phyloP scores from a whole-genome alignment of 2,797 vertebrate species.

The Capromys pilorides region DNA sequence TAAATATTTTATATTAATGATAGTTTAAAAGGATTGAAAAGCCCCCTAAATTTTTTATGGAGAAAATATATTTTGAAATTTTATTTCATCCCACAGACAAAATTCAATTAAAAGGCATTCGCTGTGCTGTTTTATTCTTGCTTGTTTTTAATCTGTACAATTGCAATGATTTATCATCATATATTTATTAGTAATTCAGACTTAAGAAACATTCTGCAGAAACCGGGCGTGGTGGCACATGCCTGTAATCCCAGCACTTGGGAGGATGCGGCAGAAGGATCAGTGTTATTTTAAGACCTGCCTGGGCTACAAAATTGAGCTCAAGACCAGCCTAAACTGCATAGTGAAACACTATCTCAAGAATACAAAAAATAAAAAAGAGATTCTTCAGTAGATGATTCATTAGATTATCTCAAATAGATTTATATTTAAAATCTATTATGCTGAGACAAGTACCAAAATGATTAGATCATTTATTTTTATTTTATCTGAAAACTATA shows the following conservation, averaged over 20 bases:
- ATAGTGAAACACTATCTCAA: too few relatives aligned
- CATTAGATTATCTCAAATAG: not conserved
- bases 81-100: not conserved
- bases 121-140: not conserved
- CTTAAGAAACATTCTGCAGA: slow-evolving; percentile 33
- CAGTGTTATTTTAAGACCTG: too few relatives aligned
- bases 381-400: not conserved
- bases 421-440: not conserved
- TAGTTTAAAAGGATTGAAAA: slow-evolving; percentile 21
- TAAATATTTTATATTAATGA: slow-evolving; percentile 28
- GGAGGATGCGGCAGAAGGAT: too few relatives aligned
- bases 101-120: not conserved
- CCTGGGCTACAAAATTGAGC: too few relatives aligned
- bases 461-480: not conserved
- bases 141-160: not conserved
- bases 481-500: slow-evolving; percentile 37
- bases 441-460: not conserved
- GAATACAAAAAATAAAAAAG: too few relatives aligned
- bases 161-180: slow-evolving; percentile 11
- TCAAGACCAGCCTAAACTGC: too few relatives aligned
- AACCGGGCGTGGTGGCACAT: too few relatives aligned
- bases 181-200: not conserved
- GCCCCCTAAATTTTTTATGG: not conserved
- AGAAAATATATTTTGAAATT: not conserved
- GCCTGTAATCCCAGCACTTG: too few relatives aligned